phyloP scores from a whole-genome alignment of 2,888 invertebrate species.

The Coelopa pilipes region DNA sequence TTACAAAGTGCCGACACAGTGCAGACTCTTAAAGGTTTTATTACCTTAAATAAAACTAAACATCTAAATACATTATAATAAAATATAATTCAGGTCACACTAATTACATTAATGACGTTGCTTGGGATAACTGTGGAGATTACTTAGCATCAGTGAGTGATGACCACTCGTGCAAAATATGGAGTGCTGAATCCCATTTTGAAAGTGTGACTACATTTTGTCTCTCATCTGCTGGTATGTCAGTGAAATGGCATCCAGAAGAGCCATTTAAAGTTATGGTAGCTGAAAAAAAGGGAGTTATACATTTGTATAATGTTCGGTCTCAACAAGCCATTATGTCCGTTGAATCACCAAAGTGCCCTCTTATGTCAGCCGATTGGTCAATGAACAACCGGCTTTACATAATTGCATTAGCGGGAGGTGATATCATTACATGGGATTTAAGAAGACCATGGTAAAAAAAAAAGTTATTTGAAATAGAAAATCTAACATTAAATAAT shows the following conservation, averaged over 20 bases:
- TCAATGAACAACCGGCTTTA: conserved; percentile 70
- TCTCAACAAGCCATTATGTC: conserved; percentile 76
- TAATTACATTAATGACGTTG: conserved; percentile 76
- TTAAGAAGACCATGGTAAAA: conserved; percentile 73
- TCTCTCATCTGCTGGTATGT: conserved; percentile 75
- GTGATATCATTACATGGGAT: conserved; percentile 77
- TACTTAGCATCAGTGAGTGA: conserved; percentile 80
- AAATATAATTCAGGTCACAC: conserved; percentile 69
- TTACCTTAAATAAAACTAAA: neutral
- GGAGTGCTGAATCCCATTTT: conserved; percentile 70
- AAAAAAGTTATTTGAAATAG: neutral
- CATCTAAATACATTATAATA: neutral
- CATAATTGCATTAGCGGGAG: conserved; percentile 74
- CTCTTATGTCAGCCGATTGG: conserved; percentile 79
- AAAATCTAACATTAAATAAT: conserved; percentile 44
- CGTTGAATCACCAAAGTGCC: conserved; percentile 72
- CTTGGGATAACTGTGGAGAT: conserved; percentile 77
- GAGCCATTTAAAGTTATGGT: conserved; percentile 78
- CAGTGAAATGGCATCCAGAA: conserved; percentile 76
- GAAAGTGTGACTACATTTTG: conserved; percentile 71
- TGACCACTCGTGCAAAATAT: conserved; percentile 79
- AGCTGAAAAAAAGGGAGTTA: conserved; percentile 79
- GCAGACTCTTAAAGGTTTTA: conserved; percentile 63
- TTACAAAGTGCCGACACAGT: conserved; percentile 67
- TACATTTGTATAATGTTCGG: conserved; percentile 78